phyloP scores from a whole-genome alignment of 92 coral and sea anemone genomes.

The Phenganax subtilis region DNA sequence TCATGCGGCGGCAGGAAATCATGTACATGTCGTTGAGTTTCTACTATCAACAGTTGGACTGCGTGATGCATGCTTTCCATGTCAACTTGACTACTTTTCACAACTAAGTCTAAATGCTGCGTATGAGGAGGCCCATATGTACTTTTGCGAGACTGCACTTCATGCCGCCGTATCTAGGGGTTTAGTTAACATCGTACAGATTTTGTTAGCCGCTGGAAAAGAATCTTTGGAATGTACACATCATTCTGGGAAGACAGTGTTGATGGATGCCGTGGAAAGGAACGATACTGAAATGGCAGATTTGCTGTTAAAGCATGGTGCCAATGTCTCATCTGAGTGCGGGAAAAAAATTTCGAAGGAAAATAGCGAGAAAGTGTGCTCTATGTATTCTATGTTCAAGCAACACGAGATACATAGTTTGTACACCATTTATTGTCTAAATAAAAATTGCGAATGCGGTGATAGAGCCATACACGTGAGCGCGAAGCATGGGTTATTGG shows the following conservation, averaged over 20 bases:
- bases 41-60: constrained; percentile 38
- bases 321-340: constrained; percentile 42
- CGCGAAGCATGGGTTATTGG: constrained; percentile 42
- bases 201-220: constrained; percentile 26
- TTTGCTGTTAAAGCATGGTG: constrained; percentile 38
- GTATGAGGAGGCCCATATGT: constrained; percentile 12
- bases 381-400: neutral
- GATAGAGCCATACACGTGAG: constrained; percentile 56
- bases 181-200: constrained; percentile 36
- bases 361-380: neutral
- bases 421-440: constrained; percentile 17
- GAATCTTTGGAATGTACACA: constrained; percentile 47
- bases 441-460: constrained; percentile 51
- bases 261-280: constrained; percentile 59
- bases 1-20: constrained; percentile 18
- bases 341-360: constrained; percentile 17
- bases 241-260: constrained; percentile 55
- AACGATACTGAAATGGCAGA: constrained; percentile 47
- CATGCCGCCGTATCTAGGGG: constrained; percentile 51
- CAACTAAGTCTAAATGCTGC: too few species aligned
- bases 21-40: constrained; percentile 44
- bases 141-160: constrained; percentile 61
- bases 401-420: neutral
- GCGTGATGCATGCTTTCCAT: constrained; percentile 40
- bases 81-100: neutral